Evolutionary conservation across 2,888 invertebrate species (phyloP).

Genomic region (Polyommatus icarus): DNA sequence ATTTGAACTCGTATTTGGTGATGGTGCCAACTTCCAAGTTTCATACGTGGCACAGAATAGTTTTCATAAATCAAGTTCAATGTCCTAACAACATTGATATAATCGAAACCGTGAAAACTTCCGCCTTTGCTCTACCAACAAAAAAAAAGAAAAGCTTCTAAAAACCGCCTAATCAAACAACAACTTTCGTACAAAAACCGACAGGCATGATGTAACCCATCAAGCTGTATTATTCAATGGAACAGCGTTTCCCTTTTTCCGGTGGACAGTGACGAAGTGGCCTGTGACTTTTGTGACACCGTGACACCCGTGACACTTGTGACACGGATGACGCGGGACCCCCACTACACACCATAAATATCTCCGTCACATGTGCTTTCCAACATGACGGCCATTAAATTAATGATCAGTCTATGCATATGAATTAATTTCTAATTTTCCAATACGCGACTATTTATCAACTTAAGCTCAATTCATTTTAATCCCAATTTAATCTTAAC

Average conservation of each 20-base stretch:
- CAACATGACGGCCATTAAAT: neutral
- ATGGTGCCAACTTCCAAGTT: too few species aligned
- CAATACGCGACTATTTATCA: neutral
- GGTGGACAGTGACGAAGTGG: slow-evolving; percentile 28
- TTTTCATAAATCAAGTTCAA: neutral
- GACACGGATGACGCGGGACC: slow-evolving; percentile 26
- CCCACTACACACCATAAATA: slow-evolving; percentile 31
- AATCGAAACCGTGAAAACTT: neutral
- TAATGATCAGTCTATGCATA: neutral
- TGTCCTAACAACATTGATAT: neutral
- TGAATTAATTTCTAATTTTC: neutral
- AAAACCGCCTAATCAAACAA: neutral
- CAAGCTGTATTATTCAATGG: slow-evolving; percentile 15
- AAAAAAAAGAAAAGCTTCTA: neutral
- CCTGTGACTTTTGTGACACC: slow-evolving; percentile 11
- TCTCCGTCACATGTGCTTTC: slow-evolving; percentile 25
- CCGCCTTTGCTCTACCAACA: neutral
- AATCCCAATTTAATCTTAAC: too few species aligned
- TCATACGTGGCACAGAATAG: neutral
- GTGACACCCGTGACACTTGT: slow-evolving; percentile 1
- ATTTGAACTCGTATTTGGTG: too few species aligned
- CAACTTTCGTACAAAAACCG: neutral
- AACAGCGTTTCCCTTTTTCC: slow-evolving; percentile 23
- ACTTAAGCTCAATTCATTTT: neutral
- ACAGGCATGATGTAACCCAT: neutral